Conservation (phyloP, 2,797 vertebrate genomes). For the Cercopithecus mitis region DNA sequence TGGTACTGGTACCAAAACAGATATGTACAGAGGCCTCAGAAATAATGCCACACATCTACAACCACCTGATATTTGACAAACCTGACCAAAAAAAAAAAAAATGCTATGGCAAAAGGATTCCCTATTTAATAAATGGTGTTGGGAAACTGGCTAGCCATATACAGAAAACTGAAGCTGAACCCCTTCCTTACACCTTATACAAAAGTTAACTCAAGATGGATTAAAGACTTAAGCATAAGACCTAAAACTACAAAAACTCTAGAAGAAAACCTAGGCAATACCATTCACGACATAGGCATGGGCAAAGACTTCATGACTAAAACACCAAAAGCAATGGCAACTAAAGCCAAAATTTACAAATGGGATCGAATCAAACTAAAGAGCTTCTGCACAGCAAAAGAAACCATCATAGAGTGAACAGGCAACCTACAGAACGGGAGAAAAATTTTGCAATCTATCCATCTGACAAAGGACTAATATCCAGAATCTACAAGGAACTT, state of each 20-base stretch:
- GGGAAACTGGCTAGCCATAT: no score
- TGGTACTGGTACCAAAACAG: no score
- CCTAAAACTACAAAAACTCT: background rate
- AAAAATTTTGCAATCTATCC: background rate
- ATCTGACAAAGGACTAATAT: background rate
- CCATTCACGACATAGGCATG: background rate
- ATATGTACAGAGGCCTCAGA: no score
- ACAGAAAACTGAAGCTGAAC: background rate
- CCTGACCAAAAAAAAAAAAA: no score
- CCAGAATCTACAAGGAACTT: background rate
- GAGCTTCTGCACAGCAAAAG: background rate
- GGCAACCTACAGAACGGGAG: background rate
- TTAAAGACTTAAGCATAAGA: background rate
- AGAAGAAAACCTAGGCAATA: background rate
- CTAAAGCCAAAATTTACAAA: background rate
- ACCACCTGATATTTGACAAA: no score
- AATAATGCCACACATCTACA: no score
- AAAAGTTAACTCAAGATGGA: background rate
- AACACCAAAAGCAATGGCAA: background rate
- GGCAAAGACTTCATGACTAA: background rate
- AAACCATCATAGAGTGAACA: background rate
- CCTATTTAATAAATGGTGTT: background rate
- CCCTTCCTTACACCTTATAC: background rate
- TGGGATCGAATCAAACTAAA: background rate
- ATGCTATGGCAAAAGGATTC: no score